Conservation (phyloP, 2,113 vertebrate species). For the Conger conger region DNA sequence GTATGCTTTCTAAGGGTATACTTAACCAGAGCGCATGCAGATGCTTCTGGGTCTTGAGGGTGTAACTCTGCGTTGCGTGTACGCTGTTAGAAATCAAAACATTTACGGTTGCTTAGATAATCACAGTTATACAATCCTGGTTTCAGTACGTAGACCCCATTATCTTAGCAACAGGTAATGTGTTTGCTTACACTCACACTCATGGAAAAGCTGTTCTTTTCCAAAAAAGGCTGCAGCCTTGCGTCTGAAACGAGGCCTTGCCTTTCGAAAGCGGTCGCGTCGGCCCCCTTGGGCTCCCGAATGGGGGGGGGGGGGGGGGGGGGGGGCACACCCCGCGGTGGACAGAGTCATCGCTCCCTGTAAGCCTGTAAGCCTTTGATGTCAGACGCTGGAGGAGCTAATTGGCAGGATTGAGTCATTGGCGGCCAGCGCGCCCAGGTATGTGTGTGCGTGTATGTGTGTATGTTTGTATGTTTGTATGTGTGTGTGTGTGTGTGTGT, state of each 20-base stretch:
- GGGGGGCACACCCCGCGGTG: neutral
- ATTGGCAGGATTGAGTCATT: slow-evolving; percentile 13
- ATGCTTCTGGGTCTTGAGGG: neutral
- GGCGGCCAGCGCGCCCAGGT: slow-evolving; percentile 25
- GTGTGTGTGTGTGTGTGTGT: slow-evolving; percentile 20
- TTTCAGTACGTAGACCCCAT: neutral
- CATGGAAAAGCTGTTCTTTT: neutral
- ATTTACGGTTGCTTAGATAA: neutral
- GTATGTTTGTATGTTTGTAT: too few relatives aligned
- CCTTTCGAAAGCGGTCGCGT: neutral
- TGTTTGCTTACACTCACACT: neutral
- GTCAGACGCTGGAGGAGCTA: neutral
- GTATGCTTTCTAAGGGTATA: neutral
- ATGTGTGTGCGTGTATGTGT: slow-evolving; percentile 29
- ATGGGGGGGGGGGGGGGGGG: neutral
- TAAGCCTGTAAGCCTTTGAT: slow-evolving; percentile 19
- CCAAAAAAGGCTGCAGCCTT: neutral
- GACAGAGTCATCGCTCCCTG: neutral
- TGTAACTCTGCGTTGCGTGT: too few relatives aligned
- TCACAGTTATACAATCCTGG: neutral
- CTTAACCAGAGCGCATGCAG: neutral
- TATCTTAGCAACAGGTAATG: neutral
- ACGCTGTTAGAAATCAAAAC: neutral
- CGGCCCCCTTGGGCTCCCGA: neutral
- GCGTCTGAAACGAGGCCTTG: neutral